Percentiles rank a stretch among this genome's conserved stretches.
Conservation (phyloP, 2,113 vertebrate species). For the Xenotilapia caudafasciata region DNA sequence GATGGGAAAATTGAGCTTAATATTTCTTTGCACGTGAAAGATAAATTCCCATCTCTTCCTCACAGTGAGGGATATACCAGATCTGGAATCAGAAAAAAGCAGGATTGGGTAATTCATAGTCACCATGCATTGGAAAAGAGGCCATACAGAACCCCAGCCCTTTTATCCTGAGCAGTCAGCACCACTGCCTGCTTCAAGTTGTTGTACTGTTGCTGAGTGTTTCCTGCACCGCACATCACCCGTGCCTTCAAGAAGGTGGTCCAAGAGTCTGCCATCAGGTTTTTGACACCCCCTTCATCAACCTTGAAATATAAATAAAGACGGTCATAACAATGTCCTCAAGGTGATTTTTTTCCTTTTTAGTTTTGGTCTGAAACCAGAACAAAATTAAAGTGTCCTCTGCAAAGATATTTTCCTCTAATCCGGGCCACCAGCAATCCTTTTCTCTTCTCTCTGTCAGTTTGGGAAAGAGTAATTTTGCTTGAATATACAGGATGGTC, state of each 20-base stretch:
- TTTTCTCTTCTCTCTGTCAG: not conserved
- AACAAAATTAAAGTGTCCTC: not conserved
- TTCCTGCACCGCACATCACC: slow-evolving; percentile 72
- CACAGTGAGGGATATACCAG: not conserved
- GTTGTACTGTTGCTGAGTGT: slow-evolving; percentile 74
- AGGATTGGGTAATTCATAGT: not conserved
- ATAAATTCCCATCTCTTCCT: not conserved
- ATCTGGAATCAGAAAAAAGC: not conserved
- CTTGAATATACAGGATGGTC: not conserved
- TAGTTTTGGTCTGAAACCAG: not conserved
- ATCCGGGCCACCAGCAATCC: not conserved
- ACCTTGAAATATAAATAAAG: slow-evolving; percentile 42
- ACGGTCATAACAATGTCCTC: not conserved
- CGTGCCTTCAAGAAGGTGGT: slow-evolving; percentile 77
- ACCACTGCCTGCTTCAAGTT: slow-evolving; percentile 72
- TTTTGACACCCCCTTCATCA: slow-evolving; percentile 71
- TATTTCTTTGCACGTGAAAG: not conserved
- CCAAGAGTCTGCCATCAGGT: slow-evolving; percentile 69
- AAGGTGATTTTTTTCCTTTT: not conserved
- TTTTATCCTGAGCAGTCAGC: slow-evolving; percentile 60
- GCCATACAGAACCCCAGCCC: slow-evolving; percentile 71
- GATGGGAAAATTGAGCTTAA: not conserved
- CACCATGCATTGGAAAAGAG: slow-evolving; percentile 78
- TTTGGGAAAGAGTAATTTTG: not conserved
- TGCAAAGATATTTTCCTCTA: not conserved